A percentile compares a stretch with the other conserved stretches of the same genome.
Evolutionary conservation across 2,113 vertebrate species (phyloP).

Genomic region (Eubucco bourcierii): DNA sequence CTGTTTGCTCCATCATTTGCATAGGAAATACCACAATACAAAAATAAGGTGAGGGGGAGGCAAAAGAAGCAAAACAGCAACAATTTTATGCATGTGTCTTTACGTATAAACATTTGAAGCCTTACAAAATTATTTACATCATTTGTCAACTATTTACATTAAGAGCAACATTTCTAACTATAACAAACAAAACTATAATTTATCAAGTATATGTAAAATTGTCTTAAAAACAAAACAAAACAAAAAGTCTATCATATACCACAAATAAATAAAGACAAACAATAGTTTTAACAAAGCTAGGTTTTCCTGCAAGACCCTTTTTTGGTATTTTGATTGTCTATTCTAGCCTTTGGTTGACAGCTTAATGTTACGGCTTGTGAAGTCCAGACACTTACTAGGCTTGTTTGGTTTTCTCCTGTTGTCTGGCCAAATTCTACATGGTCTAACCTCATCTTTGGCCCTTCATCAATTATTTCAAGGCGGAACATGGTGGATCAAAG

Average conservation of each 20-base stretch:
- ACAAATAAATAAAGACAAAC: conserved; percentile 88
- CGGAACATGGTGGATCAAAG: conserved; percentile 57
- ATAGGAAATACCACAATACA: conserved; percentile 86
- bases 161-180: conserved; percentile 78
- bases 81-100: conserved; percentile 74
- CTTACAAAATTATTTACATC: conserved; percentile 90
- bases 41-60: conserved; percentile 72
- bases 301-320: conserved; percentile 77
- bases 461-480: conserved; percentile 61
- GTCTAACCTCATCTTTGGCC: conserved; percentile 61
- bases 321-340: conserved; percentile 80
- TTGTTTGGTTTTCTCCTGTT: conserved; percentile 52
- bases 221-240: conserved; percentile 72
- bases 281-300: conserved; percentile 80
- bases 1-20: conserved; percentile 82
- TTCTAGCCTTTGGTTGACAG: conserved; percentile 81
- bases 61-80: conserved; percentile 83
- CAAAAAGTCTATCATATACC: conserved; percentile 78
- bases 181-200: conserved; percentile 85
- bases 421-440: conserved; percentile 16
- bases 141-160: conserved; percentile 83
- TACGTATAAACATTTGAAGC: conserved; percentile 86
- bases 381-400: conserved; percentile 66
- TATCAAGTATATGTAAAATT: conserved; percentile 82
- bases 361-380: conserved; percentile 68